phyloP scores from a whole-genome alignment of 2,888 invertebrate genomes.

The Napeogenes inachia region DNA sequence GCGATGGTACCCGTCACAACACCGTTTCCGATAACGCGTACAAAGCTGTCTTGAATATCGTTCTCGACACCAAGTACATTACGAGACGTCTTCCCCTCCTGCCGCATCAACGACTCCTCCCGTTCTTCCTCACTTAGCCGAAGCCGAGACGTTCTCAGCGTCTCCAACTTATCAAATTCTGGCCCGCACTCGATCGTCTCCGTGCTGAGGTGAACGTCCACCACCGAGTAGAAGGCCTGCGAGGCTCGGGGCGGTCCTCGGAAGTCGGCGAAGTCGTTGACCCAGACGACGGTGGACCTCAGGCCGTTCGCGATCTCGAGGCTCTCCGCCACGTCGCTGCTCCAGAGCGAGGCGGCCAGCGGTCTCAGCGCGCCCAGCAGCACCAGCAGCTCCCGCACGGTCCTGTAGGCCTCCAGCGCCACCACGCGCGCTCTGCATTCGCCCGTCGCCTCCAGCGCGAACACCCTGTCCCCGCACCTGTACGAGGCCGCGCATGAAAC shows the following conservation, averaged over 20 bases:
- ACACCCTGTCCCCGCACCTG: constrained; percentile 18
- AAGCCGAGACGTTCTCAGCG: constrained; percentile 4
- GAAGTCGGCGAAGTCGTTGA: constrained; percentile 43
- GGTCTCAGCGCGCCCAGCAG: constrained; percentile 32
- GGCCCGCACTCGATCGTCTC: not conserved
- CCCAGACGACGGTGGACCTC: constrained; percentile 37
- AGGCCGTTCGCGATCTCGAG: constrained; percentile 40
- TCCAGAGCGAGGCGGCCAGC: constrained; percentile 45
- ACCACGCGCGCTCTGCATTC: not conserved
- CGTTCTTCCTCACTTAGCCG: not conserved
- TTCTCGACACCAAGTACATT: not conserved
- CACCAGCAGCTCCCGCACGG: constrained; percentile 43
- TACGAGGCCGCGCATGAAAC: constrained; percentile 17
- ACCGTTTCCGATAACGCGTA: not conserved
- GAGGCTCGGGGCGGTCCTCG: constrained; percentile 36
- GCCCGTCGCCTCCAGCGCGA: constrained; percentile 10
- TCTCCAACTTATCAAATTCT: not conserved
- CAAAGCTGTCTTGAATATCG: constrained; percentile 5
- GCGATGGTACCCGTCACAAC: not conserved
- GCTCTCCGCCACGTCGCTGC: constrained; percentile 39
- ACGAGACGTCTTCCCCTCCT: not conserved
- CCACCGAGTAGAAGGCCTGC: constrained; percentile 17
- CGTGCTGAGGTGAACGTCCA: not conserved
- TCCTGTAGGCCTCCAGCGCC: constrained; percentile 48
- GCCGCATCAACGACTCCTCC: not conserved